Conservation (phyloP, 1,140 invertebrate species). For the Drosophila orena region DNA sequence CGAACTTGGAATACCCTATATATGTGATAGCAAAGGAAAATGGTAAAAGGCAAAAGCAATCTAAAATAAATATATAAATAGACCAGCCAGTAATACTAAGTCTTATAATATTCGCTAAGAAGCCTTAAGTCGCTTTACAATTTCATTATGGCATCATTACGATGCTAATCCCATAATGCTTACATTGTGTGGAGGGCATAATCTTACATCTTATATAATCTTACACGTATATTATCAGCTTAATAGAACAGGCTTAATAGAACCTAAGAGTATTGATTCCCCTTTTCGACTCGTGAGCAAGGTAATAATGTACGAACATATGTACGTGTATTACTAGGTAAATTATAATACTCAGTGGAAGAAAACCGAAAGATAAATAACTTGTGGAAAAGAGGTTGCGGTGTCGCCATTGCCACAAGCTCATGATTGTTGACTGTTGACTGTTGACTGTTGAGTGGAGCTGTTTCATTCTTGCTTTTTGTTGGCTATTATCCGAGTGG, state of each 20-base stretch:
- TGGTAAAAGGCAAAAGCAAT: not conserved
- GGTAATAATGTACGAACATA: not conserved
- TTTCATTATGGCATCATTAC: too few relatives aligned
- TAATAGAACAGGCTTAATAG: too few relatives aligned
- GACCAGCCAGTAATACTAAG: not conserved
- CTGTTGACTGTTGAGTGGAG: slow-evolving; percentile 8
- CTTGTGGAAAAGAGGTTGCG: slow-evolving; percentile 41
- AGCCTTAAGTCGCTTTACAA: too few relatives aligned
- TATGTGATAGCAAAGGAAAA: slow-evolving; percentile 8
- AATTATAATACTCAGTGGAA: not conserved
- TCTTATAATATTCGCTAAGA: too few relatives aligned
- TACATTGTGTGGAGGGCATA: too few relatives aligned
- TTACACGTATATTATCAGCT: too few relatives aligned
- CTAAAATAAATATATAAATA: not conserved
- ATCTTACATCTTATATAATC: too few relatives aligned
- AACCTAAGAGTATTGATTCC: too few relatives aligned
- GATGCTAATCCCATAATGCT: too few relatives aligned
- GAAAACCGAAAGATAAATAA: slow-evolving; percentile 36
- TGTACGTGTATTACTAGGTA: not conserved
- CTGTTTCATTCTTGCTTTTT: not conserved
- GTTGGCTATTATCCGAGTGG: slow-evolving; percentile 20
- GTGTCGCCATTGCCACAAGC: slow-evolving; percentile 40
- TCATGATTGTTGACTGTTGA: slow-evolving; percentile 20
- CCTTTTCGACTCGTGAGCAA: not conserved
- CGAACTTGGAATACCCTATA: slow-evolving; percentile 12